Conservation (phyloP, 2,797 vertebrate genomes). For the Rhynchotus rufescens region DNA sequence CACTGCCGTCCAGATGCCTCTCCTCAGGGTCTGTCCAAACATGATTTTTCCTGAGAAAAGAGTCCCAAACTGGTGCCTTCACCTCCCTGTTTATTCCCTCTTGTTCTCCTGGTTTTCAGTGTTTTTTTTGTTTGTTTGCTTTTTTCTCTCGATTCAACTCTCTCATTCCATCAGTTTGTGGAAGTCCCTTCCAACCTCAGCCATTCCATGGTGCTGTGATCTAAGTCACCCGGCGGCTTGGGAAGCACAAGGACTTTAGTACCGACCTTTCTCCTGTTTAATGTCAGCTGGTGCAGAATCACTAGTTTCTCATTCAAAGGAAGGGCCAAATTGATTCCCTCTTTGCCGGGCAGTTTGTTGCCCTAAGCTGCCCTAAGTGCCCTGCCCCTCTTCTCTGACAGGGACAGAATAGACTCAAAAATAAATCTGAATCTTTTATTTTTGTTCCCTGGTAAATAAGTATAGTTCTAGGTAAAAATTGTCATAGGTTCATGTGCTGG, state of each 20-base stretch:
- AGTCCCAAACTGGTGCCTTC: no score
- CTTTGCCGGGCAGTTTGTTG: background rate
- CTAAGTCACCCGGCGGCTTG: background rate
- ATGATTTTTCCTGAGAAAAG: no score
- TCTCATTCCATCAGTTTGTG: no score
- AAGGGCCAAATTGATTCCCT: background rate
- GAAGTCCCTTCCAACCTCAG: no score
- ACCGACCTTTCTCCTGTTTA: background rate
- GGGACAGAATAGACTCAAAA: background rate
- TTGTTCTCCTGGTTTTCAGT: no score
- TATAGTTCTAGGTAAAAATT: background rate
- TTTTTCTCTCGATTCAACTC: no score
- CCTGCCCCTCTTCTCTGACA: background rate
- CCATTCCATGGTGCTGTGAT: no score
- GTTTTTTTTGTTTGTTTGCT: no score
- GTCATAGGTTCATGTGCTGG: background rate
- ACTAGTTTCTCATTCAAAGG: background rate
- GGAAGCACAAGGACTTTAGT: background rate
- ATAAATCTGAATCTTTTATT: background rate
- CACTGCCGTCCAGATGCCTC: no score
- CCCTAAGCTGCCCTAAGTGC: background rate
- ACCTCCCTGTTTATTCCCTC: no score
- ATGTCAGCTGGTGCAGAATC: background rate
- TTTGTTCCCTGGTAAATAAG: background rate
- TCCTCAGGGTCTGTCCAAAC: no score